Base-by-base conservation (phyloP, 2,113 vertebrate genomes). In the Xenopus borealis region DNA sequence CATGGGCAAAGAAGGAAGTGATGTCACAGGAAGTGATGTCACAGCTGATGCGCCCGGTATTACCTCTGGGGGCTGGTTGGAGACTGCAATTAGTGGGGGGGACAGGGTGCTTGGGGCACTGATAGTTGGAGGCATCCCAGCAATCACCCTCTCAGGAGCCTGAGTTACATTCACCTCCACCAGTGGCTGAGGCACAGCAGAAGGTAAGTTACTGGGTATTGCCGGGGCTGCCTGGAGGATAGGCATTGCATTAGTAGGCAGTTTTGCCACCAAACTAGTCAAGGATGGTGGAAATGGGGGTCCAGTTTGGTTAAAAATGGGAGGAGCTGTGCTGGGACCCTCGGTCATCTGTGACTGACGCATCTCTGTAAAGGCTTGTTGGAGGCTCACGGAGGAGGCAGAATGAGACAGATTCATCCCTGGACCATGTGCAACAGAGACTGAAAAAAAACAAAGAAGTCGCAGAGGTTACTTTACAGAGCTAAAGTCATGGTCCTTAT, bases 311-410 rank as follows among this genome's bases (percentile, higher is more conserved):
- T 90, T 92, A 71, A 99, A 90, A 57, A 92, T 84, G 40, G 97
- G 91, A 23, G 97, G 97, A 67, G 97, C 96, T 10, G 97, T 99
- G 81, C 83, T 98, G 66, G 96, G 96, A 58, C 96, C 97, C 19
- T 94, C 80, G 62, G 93, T 81, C 76, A 92, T 88, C 30, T 93
- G 92, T 73, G 77, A 84, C 78, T 90, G 93, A 11, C 83, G 88
- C 65, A 99, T 89, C 82, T 98, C 94, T 67, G 92, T 90, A 83
- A 99, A 99, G 65, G 96, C 97, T 81, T 96, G 90, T 52, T 98
- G 95, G 62, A 99, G 91, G 80, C 90, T 96, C 78, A 98, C 84
- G 0, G 93, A 90, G 13, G 95, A 96, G 40, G 96, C 93, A 0
- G 97, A 99, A 79, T 95, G 93, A 69, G 96, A 98, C 27, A 98